Evolutionary conservation across 1,140 invertebrate genomes (phyloP).

Genomic region (Drosophila subpulchrella): DNA sequence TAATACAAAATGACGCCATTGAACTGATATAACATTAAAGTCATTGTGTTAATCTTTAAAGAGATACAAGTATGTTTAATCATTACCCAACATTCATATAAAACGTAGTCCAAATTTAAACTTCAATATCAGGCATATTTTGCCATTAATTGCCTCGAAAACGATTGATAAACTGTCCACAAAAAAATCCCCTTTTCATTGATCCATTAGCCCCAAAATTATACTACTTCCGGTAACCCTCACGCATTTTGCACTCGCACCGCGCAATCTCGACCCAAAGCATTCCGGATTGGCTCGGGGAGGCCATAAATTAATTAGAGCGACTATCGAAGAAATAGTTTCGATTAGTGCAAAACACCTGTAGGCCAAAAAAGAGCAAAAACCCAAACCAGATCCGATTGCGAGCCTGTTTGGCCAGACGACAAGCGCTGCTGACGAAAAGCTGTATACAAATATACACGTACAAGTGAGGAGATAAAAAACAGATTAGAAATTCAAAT

Average conservation of each 20-base stretch:
- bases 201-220: background rate
- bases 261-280: conserved; percentile 29
- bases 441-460: conserved; percentile 37
- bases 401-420: conserved; percentile 73
- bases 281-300: conserved; percentile 45
- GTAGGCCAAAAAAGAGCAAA: conserved; percentile 52
- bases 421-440: conserved; percentile 13
- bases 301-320: conserved; percentile 75
- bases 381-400: conserved; percentile 55
- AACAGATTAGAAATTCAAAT: conserved; percentile 82
- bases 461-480: conserved; percentile 57
- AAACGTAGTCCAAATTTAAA: background rate
- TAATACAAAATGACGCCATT: background rate
- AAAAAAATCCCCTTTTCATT: background rate
- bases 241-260: conserved; percentile 24
- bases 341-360: conserved; percentile 82
- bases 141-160: no score
- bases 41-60: background rate
- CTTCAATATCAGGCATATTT: background rate
- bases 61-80: background rate
- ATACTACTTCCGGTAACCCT: conserved; percentile 11
- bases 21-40: background rate
- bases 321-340: conserved; percentile 63
- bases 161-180: background rate
- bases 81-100: background rate